phyloP scores from a whole-genome alignment of 2,888 invertebrate genomes.

The Nephrotoma flavescens region DNA sequence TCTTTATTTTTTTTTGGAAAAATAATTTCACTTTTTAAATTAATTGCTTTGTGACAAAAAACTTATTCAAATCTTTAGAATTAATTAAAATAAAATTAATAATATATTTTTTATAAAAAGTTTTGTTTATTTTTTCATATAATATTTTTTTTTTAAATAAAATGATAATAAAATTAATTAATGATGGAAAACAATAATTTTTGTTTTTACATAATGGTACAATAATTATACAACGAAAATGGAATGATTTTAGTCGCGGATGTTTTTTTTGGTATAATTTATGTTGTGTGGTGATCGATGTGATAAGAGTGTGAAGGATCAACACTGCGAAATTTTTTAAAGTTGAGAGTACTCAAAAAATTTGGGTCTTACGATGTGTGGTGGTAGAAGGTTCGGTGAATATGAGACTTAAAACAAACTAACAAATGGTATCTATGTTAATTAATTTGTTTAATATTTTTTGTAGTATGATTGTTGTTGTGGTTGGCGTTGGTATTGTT shows the following conservation, averaged over 20 bases:
- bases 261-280: conserved; percentile 4
- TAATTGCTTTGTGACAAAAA: not conserved
- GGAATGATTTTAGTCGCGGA: not conserved
- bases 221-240: not conserved
- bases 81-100: not conserved
- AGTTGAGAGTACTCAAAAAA: not conserved
- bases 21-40: not conserved
- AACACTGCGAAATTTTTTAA: not conserved
- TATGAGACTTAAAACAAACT: not conserved
- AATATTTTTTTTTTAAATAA: not conserved
- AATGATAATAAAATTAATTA: not conserved
- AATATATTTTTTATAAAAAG: not conserved
- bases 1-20: not conserved
- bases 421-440: not conserved
- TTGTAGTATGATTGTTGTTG: conserved; percentile 3
- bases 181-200: not conserved
- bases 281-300: not conserved
- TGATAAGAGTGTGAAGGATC: not conserved
- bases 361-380: not conserved
- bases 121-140: not conserved
- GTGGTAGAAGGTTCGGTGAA: not conserved
- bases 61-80: not conserved
- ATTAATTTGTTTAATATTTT: conserved; percentile 4
- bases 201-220: not conserved
- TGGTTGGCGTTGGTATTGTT: not conserved